A percentile compares a stretch with the other conserved stretches of the same genome.
Conservation (phyloP, 2,797 vertebrate species). For the Otolemur crassicaudatus region DNA sequence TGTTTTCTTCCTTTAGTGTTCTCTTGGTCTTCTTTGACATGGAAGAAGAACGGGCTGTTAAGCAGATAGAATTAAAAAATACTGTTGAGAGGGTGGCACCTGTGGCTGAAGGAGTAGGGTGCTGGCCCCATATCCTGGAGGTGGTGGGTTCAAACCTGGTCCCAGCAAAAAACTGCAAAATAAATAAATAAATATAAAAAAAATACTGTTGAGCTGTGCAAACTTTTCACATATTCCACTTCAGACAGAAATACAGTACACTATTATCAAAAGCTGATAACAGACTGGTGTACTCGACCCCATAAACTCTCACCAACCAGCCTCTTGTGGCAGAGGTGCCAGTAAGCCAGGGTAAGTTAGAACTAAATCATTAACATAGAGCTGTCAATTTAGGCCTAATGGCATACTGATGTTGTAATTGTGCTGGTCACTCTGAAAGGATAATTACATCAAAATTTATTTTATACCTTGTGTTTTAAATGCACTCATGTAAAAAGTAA, state of each 20-base stretch:
- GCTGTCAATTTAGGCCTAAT: background rate
- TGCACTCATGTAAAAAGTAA: background rate
- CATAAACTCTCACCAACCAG: background rate
- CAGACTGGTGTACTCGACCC: background rate
- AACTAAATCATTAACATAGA: background rate
- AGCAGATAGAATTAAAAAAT: background rate
- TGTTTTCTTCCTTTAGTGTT: background rate
- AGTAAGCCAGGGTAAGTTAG: background rate
- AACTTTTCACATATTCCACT: background rate
- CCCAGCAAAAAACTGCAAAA: no score
- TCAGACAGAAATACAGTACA: background rate
- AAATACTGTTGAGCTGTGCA: background rate
- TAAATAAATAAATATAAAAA: background rate
- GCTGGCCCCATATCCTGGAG: no score
- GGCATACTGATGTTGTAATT: background rate
- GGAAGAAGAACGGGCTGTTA: background rate
- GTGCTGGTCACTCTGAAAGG: background rate
- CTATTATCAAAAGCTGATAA: background rate
- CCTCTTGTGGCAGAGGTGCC: background rate
- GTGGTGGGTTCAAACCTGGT: no score
- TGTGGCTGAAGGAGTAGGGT: no score
- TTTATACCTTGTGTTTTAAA: background rate
- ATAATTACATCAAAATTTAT: background rate
- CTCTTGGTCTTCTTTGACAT: background rate
- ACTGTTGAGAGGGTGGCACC: background rate